Evolutionary conservation across 2,888 invertebrate species (phyloP).

Genomic region (Perdita meconis): DNA sequence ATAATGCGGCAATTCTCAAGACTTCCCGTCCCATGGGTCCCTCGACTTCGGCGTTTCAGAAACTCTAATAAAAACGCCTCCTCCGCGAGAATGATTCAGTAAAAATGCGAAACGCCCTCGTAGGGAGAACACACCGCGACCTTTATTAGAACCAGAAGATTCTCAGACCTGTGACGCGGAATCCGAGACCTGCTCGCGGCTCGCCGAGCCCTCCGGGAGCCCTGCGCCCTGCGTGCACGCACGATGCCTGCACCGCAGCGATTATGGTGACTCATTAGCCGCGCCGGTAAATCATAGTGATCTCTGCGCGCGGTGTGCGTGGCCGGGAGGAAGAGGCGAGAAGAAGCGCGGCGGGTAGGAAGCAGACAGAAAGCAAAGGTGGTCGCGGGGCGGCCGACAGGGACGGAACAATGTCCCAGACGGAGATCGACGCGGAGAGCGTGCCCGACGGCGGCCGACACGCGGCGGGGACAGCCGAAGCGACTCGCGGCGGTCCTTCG

Average conservation of each 20-base stretch:
- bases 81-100: slow-evolving; percentile 3
- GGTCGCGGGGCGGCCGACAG: slow-evolving; percentile 24
- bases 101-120: slow-evolving; percentile 18
- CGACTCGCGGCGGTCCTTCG: slow-evolving; percentile 73
- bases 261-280: slow-evolving; percentile 79
- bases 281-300: slow-evolving; percentile 78
- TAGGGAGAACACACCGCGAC: slow-evolving; percentile 2
- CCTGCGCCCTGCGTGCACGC: slow-evolving; percentile 36
- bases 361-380: slow-evolving; percentile 39
- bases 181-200: neutral
- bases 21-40: neutral
- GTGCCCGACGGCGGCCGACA: slow-evolving; percentile 70
- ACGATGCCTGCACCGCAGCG: slow-evolving; percentile 61
- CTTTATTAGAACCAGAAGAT: slow-evolving; percentile 35
- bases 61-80: slow-evolving; percentile 38
- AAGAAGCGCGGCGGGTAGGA: slow-evolving; percentile 20
- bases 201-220: slow-evolving; percentile 35
- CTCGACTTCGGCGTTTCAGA: slow-evolving; percentile 3
- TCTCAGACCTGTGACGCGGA: neutral
- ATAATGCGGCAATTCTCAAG: slow-evolving; percentile 39
- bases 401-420: slow-evolving; percentile 17
- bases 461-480: slow-evolving; percentile 68
- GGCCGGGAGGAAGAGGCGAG: slow-evolving; percentile 29
- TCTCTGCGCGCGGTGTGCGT: slow-evolving; percentile 47
- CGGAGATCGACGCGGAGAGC: slow-evolving; percentile 49